phyloP scores from a whole-genome alignment of 2,888 invertebrate genomes.

The Lepidocyrtoides sp. region DNA sequence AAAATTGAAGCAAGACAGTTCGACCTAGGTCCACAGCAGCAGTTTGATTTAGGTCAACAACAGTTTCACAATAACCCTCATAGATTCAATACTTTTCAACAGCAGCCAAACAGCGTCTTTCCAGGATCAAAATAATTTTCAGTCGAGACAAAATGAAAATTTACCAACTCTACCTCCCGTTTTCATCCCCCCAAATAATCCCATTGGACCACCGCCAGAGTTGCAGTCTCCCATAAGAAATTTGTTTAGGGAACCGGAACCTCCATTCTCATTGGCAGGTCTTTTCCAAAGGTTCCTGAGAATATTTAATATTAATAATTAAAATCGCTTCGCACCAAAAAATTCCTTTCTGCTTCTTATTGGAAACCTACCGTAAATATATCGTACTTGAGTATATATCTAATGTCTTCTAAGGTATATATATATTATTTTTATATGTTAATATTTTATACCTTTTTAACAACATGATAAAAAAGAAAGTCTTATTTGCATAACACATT shows the following conservation, averaged over 20 bases:
- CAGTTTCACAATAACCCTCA: constrained; percentile 42
- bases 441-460: neutral
- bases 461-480: constrained; percentile 14
- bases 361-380: neutral
- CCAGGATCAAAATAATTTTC: constrained; percentile 56
- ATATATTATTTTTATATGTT: neutral
- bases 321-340: neutral
- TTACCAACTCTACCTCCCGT: constrained; percentile 76
- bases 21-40: constrained; percentile 19
- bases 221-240: constrained; percentile 77
- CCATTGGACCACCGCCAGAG: constrained; percentile 69
- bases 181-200: constrained; percentile 74
- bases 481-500: constrained; percentile 11
- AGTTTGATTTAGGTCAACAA: neutral
- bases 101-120: neutral
- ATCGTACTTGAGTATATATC: neutral
- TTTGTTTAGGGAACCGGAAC: constrained; percentile 75
- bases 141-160: constrained; percentile 62
- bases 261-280: constrained; percentile 66
- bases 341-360: too few relatives aligned
- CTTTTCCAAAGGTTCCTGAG: constrained; percentile 75
- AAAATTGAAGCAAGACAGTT: constrained; percentile 57
- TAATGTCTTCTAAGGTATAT: neutral
- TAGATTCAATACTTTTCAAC: too few relatives aligned
- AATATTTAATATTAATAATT: constrained; percentile 73